A percentile compares a stretch with the other conserved stretches of the same genome.
Conservation (phyloP, 2,888 invertebrate species). For the Xiphydria camelus region DNA sequence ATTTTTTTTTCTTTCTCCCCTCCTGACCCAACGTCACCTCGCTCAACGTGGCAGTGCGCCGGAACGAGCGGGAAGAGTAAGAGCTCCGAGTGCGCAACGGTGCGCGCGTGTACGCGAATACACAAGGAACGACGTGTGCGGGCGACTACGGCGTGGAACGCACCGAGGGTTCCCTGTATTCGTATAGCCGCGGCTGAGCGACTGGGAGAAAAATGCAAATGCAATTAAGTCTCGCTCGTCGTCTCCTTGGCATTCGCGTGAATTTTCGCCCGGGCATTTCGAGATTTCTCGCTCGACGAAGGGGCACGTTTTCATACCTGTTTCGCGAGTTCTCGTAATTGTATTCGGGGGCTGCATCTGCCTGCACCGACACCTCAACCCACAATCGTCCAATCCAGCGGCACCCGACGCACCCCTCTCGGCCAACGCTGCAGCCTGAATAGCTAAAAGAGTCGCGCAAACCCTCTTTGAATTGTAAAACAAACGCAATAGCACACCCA, state of each 20-base stretch:
- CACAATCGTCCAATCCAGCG: not conserved
- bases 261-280: not conserved
- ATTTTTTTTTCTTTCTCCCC: no score
- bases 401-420: not conserved
- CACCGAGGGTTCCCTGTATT: no score
- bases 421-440: conserved; percentile 34
- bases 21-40: no score
- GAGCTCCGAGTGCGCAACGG: no score
- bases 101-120: no score
- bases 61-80: no score
- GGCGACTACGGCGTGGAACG: no score
- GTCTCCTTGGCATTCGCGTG: not conserved
- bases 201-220: conserved; percentile 32
- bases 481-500: conserved; percentile 36
- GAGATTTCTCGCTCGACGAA: no score
- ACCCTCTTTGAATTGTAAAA: conserved; percentile 47
- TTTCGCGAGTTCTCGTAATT: not conserved
- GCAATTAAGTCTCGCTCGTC: conserved; percentile 27
- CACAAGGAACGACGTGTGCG: no score
- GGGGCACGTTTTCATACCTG: not conserved
- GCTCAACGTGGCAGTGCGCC: no score
- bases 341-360: no score
- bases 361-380: not conserved
- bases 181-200: conserved; percentile 18
- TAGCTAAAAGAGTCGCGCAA: conserved; percentile 39